phyloP scores from a whole-genome alignment of 2,888 invertebrate species.

The Conomelus anceps region DNA sequence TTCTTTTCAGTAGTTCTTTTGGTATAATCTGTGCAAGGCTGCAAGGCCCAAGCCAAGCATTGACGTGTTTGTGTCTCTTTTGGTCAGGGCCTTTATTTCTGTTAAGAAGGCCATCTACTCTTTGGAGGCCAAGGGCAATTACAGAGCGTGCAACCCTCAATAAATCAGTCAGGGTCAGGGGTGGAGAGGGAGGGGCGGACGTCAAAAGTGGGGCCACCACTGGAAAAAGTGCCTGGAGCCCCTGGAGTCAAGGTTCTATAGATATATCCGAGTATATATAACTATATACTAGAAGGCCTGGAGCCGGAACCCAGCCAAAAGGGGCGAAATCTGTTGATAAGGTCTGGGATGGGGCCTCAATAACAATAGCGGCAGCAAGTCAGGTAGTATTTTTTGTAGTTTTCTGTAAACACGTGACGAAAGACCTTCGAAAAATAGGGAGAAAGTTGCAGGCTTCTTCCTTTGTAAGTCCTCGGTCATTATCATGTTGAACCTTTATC shows the following conservation, averaged over 20 bases:
- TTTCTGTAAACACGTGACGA: neutral
- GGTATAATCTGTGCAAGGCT: neutral
- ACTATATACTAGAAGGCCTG: neutral
- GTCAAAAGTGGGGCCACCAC: neutral
- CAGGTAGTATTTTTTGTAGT: neutral
- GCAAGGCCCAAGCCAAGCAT: neutral
- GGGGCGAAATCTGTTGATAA: neutral
- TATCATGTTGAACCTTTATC: neutral
- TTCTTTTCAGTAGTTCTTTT: neutral
- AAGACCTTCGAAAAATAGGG: neutral
- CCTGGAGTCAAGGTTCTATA: no score
- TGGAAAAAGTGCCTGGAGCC: no score
- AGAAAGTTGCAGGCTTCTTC: neutral
- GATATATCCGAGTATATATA: no score
- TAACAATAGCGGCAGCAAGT: neutral
- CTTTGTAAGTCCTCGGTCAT: neutral
- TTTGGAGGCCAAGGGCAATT: neutral
- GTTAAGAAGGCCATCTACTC: neutral
- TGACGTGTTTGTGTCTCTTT: neutral
- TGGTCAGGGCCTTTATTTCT: neutral
- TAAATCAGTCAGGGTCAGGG: neutral
- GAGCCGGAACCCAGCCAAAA: neutral
- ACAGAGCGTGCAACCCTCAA: neutral
- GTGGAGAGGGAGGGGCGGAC: neutral
- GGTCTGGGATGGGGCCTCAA: neutral